phyloP scores from a whole-genome alignment of 2,888 invertebrate genomes.

The Tachina grossa region DNA sequence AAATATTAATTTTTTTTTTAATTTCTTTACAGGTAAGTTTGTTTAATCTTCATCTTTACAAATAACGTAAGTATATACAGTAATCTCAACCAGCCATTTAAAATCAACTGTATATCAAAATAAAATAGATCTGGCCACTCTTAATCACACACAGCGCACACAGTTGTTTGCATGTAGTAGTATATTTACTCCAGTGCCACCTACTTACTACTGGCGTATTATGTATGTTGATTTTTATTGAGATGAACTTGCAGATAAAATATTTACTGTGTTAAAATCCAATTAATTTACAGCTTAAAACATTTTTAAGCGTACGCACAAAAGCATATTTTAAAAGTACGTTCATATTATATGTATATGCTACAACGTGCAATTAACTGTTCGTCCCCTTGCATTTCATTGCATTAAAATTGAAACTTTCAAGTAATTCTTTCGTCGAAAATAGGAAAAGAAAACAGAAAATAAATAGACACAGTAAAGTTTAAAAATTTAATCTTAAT shows the following conservation, averaged over 20 bases:
- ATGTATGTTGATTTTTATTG: conserved; percentile 52
- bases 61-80: conserved; percentile 3
- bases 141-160: neutral
- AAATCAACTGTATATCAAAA: neutral
- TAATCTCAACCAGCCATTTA: neutral
- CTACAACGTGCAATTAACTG: neutral
- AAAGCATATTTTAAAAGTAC: neutral
- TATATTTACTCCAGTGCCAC: conserved; percentile 38
- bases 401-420: conserved; percentile 6
- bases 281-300: conserved; percentile 64
- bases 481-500: conserved; percentile 51
- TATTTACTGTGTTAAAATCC: conserved; percentile 66
- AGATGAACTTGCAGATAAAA: conserved; percentile 61
- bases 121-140: conserved; percentile 22
- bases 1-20: neutral
- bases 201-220: conserved; percentile 40
- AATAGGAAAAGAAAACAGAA: conserved; percentile 9
- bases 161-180: conserved; percentile 1
- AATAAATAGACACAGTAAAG: conserved; percentile 1
- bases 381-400: neutral
- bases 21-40: conserved; percentile 42
- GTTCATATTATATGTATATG: neutral
- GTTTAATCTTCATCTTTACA: too few species aligned
- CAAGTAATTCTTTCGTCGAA: conserved; percentile 1
- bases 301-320: conserved; percentile 33